A percentile compares a stretch with the other conserved stretches of the same genome.
Conservation (phyloP, 1,140 invertebrate genomes). For the Heliconius himera region DNA sequence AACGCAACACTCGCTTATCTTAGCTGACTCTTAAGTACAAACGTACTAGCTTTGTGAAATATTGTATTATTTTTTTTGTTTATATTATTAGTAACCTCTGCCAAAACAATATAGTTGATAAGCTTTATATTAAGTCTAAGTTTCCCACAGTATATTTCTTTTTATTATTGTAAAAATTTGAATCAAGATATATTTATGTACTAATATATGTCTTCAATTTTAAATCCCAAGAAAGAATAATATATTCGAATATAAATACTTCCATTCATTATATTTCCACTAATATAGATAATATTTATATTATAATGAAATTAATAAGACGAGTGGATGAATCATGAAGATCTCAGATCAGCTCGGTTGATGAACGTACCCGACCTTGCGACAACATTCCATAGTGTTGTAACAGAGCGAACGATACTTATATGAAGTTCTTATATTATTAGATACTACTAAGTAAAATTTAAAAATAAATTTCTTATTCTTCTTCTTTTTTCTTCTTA, state of each 20-base stretch:
- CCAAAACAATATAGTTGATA: neutral
- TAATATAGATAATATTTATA: neutral
- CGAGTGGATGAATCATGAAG: constrained; percentile 31
- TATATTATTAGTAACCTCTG: constrained; percentile 4
- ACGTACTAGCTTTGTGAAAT: neutral
- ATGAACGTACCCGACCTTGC: constrained; percentile 73
- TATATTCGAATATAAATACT: no score
- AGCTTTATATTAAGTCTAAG: neutral
- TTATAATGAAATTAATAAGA: neutral
- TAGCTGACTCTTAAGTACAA: neutral
- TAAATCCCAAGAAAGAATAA: no score
- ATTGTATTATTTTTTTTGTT: neutral
- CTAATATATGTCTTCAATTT: no score
- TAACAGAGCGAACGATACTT: constrained; percentile 38
- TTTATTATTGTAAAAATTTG: no score
- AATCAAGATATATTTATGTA: no score
- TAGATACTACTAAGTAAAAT: no score
- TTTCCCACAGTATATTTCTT: neutral
- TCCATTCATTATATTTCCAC: neutral
- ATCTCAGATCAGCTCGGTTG: constrained; percentile 55
- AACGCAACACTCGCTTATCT: no score
- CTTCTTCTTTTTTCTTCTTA: no score
- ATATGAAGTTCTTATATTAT: neutral
- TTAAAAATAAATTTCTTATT: no score
- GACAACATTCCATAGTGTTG: constrained; percentile 55